Evolutionary conservation across 2,888 invertebrate species (phyloP), one percentile per base, ranked within the genome.

Genomic region (Drosophila anomelani): DNA sequence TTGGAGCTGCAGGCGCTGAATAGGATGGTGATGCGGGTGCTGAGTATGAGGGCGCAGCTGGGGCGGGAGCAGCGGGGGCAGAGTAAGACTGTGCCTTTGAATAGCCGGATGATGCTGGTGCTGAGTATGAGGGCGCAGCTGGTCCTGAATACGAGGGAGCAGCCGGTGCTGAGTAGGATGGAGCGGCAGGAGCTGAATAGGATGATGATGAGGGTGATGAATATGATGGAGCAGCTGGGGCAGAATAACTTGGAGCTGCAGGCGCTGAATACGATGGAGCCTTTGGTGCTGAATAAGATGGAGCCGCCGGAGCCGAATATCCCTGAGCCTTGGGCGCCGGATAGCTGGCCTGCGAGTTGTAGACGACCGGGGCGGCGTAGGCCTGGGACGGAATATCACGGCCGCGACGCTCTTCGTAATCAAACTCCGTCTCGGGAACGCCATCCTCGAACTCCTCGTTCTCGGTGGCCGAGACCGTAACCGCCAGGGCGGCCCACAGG

Each of bases 331-430:
- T 51, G 5, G 62, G 49, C 10, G 75, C 69, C 26, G 71, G 23
- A 39, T 71, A 72, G 12, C 64, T 79, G 0, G 85, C 72, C 49
- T 60, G 70, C 1, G 84, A 76, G 57, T 63, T 85, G 41, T 82
- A 82, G 39, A 78, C 38, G 5, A 71, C 51, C 29, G 82, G 84
- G 13, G 83, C 66, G 13, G 76, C 84, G 53, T 86, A 83, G 1
- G 86, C 84, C 67, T 76, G 79, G 0, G 60, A 7, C 0, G 84
- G 81, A 55, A 85, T 82, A 7, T 56, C 47, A 46, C n/a, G 63
- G 26, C 9, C 53, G 54, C 44, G 72, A 0, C 81, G 84, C 8
- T 75, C 70, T 13, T 79, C 76, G 8, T 60, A 38, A 47, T 36
- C 69, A 32, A 46, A 43, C n/a, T 75, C 78, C 12, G 76, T 72